Percentiles rank a stretch among this genome's conserved stretches.
These are phyloP conservation scores for Linepithema humile DNA, from an alignment of 1,140 invertebrate genomes.

Conservation along the genomic window DNA sequence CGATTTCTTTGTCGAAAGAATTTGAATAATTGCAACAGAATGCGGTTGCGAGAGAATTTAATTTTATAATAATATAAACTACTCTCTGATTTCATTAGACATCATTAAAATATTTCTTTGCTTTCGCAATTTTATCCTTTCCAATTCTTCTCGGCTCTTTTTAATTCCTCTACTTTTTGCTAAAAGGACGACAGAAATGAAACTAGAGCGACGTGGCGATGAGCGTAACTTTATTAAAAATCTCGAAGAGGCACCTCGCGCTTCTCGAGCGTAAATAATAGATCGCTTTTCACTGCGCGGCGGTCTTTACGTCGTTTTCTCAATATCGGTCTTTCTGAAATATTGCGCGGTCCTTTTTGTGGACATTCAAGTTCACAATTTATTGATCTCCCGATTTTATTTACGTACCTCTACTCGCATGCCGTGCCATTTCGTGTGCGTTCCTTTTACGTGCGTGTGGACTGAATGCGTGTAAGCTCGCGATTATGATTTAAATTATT, in stretches of 20 bases:
- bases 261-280: conserved; percentile 38
- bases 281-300: conserved; percentile 4
- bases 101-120: background rate
- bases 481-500: background rate
- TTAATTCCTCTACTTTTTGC: conserved; percentile 4
- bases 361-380: background rate
- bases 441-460: background rate
- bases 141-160: background rate
- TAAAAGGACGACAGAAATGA: background rate
- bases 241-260: background rate
- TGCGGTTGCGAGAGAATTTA: background rate
- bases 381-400: conserved; percentile 22
- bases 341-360: background rate
- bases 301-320: background rate
- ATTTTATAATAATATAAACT: background rate
- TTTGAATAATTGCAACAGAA: background rate
- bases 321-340: conserved; percentile 8
- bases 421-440: background rate
- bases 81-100: background rate
- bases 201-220: background rate
- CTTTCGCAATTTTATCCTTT: background rate
- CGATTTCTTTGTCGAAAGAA: background rate
- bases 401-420: background rate
- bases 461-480: background rate
- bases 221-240: conserved; percentile 29